Base-by-base conservation (phyloP, 2,113 vertebrate genomes). In the Nematolebias whitei region DNA sequence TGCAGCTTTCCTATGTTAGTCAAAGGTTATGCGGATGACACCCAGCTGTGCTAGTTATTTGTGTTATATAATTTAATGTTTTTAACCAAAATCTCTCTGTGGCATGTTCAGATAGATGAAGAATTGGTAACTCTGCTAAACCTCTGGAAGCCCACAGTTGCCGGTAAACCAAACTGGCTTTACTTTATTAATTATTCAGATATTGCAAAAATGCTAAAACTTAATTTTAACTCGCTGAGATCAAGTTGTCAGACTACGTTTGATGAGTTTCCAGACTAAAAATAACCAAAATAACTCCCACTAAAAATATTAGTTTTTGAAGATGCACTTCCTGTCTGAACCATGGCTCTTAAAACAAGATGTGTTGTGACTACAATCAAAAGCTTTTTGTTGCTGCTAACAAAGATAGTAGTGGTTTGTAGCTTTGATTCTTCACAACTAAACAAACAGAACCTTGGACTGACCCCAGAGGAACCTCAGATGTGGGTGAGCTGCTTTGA, bases 381-480 rank as follows among this genome's bases (percentile, higher is more conserved):
- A 47, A 63, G 63, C 51, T 16, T 24, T 26, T 76, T 71, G 75
- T 63, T 67, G 35, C 64, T 45, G 52, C 57, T 22, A 12, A 71
- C 66, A 66, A 68, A 71, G 19, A 22, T n/a, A 15, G 54, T 3
- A 10, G 29, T 13, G 58, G 63, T 35, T 79, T 71, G 54, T 60
- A 71, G 64, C 69, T 73, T 63, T 70, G 43, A 75, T 16, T 55
- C n/a, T 64, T 44, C 40, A 59, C 51, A 44, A 49, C 39, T 24
- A 65, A 84, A 64, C 1, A 71, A 78, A 71, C 69, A 66, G 63
- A 58, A 64, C 76, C 59, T 22, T 35, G 24, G 22, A 41, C 18
- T 53, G 76, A 80, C 58, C 78, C 67, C 35, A 55, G 74, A 74
- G 73, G 73, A 62, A 62, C 72, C 57, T 85, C 71, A 57, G 55